Conservation (phyloP, 2,888 invertebrate species). For the Amphiduros pacificus region DNA sequence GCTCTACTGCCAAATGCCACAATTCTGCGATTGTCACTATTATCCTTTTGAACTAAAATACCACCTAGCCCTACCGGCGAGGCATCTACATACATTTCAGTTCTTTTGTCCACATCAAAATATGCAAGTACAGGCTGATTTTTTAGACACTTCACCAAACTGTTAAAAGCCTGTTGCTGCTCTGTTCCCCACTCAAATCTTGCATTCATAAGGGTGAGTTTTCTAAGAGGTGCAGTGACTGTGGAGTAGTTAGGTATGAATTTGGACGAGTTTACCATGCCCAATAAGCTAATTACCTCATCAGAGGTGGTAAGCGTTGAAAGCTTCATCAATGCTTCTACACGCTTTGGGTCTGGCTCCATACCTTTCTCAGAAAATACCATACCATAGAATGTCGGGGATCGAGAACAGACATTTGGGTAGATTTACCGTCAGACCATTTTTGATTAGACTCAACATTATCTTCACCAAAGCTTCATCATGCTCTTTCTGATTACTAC, state of each 20-base stretch:
- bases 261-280: neutral
- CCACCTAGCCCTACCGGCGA: neutral
- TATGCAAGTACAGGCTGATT: neutral
- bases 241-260: neutral
- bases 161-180: neutral
- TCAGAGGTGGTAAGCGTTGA: neutral
- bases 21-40: neutral
- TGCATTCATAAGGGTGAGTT: neutral
- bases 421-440: neutral
- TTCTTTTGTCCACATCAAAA: neutral
- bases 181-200: neutral
- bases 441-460: neutral
- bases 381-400: neutral
- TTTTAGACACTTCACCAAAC: neutral
- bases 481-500: neutral
- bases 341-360: neutral
- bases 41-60: neutral
- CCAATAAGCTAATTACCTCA: neutral
- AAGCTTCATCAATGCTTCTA: neutral
- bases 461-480: neutral
- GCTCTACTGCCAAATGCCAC: conserved; percentile 8
- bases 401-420: neutral
- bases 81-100: neutral
- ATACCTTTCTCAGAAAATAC: neutral
- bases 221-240: neutral